Conservation (phyloP, 2,113 vertebrate species). For the Notothenia rossii region DNA sequence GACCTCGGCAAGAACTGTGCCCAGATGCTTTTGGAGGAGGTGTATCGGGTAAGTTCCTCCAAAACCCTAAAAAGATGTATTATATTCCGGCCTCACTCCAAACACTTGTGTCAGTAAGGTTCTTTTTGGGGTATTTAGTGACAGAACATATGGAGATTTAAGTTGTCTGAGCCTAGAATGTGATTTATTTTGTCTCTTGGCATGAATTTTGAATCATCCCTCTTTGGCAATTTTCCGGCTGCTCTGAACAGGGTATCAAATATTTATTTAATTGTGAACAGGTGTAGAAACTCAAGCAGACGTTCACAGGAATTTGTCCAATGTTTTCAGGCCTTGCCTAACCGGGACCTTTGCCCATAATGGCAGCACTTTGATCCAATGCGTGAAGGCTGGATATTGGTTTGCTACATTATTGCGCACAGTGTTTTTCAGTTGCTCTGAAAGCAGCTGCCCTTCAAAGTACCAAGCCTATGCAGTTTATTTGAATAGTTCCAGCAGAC, state of each 20-base stretch:
- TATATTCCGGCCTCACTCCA: neutral
- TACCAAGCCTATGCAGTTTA: conserved; percentile 3
- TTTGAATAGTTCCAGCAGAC: conserved; percentile 14
- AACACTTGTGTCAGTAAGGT: neutral
- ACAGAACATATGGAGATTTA: neutral
- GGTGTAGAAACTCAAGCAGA: neutral
- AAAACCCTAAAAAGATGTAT: neutral
- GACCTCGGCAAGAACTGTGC: conserved; percentile 93
- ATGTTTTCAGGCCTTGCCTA: too few relatives aligned
- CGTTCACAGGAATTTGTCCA: neutral
- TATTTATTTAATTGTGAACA: neutral
- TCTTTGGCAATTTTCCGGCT: neutral
- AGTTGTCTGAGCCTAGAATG: neutral
- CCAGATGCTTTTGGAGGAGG: conserved; percentile 93
- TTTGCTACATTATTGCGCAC: too few relatives aligned
- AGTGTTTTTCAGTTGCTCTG: too few relatives aligned
- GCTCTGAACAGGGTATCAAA: neutral
- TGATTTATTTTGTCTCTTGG: neutral
- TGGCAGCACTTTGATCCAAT: too few relatives aligned
- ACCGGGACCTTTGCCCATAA: too few relatives aligned
- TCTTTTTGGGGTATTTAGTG: too few relatives aligned
- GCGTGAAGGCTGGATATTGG: neutral
- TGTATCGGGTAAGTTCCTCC: conserved; percentile 88
- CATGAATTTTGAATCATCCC: neutral
- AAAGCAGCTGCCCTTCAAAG: conserved; percentile 7